Conservation (phyloP, 2,797 vertebrate genomes). For the Dermochelys coriacea region DNA sequence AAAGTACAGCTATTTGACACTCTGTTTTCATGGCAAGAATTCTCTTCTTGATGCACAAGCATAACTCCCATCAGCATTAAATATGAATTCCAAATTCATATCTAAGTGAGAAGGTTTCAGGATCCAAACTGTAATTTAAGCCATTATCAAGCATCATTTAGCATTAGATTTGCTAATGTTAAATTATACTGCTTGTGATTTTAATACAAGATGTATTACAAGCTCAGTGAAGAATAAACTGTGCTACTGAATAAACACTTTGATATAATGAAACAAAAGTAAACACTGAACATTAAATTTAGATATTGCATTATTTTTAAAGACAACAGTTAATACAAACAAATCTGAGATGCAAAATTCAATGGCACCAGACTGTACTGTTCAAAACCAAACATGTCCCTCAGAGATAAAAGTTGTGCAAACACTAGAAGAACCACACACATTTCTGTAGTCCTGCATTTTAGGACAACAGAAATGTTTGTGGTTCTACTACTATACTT, state of each 20-base stretch:
- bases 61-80: conserved; percentile 20
- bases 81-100: conserved; percentile 34
- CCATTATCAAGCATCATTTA: conserved; percentile 68
- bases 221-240: conserved; percentile 64
- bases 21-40: not conserved
- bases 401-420: fast-evolving
- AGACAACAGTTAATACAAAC: not conserved
- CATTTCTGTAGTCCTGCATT: not conserved
- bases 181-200: conserved; percentile 62
- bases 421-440: not conserved
- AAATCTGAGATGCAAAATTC: not conserved
- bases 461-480: not conserved
- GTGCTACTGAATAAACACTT: conserved; percentile 53
- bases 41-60: conserved; percentile 9
- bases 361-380: not conserved
- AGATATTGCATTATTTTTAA: conserved; percentile 19
- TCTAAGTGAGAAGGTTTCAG: conserved; percentile 24
- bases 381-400: not conserved
- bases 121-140: conserved; percentile 62
- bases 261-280: conserved; percentile 63
- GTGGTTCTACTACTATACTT: not conserved
- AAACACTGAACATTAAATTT: conserved; percentile 24
- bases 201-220: conserved; percentile 52
- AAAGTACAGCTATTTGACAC: not conserved
- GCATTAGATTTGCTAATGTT: conserved; percentile 64